Base-by-base conservation (phyloP, 2,797 vertebrate genomes). In the Melanotaenia pygmaea region DNA sequence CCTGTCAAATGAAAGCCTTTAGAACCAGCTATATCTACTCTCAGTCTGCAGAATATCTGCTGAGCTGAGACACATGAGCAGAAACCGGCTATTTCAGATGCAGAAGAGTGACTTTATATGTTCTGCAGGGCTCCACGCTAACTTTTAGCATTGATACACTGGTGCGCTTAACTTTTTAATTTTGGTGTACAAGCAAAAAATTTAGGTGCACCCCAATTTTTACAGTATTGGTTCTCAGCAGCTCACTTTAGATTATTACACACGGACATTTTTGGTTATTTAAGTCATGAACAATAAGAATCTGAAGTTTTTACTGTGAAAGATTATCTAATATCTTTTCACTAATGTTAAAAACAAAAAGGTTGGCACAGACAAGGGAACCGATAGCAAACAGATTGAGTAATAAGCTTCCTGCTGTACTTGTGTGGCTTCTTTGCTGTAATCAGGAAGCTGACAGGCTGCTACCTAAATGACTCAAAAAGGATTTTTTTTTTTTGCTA, bases 381-480 rank as follows among this genome's bases (percentile, higher is more conserved):
- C 22, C 1, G n/a, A 61, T 69, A 53, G 71, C 30, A 18, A 64
- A 58, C 26, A 58, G 24, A 60, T 56, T 75, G 59, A 51, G 74
- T 62, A 81, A 83, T 13, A 59, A 24, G 76, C 38, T 89, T 88
- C 85, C 83, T 87, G 72, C 79, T 18, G 56, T 20, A 61, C 61
- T 28, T 5, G 59, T 74, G 74, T 51, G 74, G 82, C 85, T 87
- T 70, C 66, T 64, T 4, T 76, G 70, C 68, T 76, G 77, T 70
- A 76, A 79, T 76, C 67, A 86, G 86, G 84, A 92, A 83, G 74
- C 32, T 59, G n/a, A 53, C 37, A 56, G 64, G 40, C 62, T 14
- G 1, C 28, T 53, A 28, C 62, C 45, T 2, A 58, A 64, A 77
- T 72, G 56, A 54, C 65, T 77, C 47, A 71, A 77, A 60, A 61